Base-by-base conservation (phyloP, 2,797 vertebrate genomes). In the Trichosurus vulpecula region DNA sequence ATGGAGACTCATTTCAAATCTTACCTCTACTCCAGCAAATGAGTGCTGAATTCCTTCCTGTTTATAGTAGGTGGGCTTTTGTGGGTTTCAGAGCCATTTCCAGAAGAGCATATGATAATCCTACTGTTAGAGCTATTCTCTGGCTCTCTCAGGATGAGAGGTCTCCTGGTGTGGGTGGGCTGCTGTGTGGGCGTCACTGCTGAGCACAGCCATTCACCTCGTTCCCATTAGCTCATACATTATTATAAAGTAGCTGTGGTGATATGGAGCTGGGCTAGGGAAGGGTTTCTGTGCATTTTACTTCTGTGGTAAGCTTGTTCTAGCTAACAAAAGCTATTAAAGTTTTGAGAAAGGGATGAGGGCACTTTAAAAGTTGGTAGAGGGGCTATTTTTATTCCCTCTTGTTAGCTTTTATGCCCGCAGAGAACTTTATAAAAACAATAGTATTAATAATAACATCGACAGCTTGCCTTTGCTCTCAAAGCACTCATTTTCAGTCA, bases 371-470 rank as follows among this genome's bases (percentile, higher is more conserved):
- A 92, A 22, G 31, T 91, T 22, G 30, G 52, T 51, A 54, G 90
- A 9, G 53, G 10, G 52, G 52, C 90, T 95, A 9, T 94, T 95
- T 96, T 92, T 52, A 90, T 94, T 93, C 30, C 47, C 52, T 52
- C 27, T 90, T 25, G n/a, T 92, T 94, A 90, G 90, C 41, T 57
- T 81, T 95, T 29, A 92, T 94, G 55, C 52, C 56, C 53, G 55
- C 14, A 87, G 90, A 91, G 58, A 52, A 2, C 41, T 30, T 52
- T 5, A 27, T 93, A 31, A 57, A 92, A 30, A 52, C 47, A 92
- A 87, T 2, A 41, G 92, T 57, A 56, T 13, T 52, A 92, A 56
- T 5, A 35, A 47, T 55, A 91, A 52, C 0, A 51, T 35, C 56
- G 47, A 54, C 47, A 47, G 91, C 93, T 57, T 4, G 22, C 25